Conservation (phyloP, 92 coral and sea anemone genomes). For the Epizoanthus scotinus region DNA sequence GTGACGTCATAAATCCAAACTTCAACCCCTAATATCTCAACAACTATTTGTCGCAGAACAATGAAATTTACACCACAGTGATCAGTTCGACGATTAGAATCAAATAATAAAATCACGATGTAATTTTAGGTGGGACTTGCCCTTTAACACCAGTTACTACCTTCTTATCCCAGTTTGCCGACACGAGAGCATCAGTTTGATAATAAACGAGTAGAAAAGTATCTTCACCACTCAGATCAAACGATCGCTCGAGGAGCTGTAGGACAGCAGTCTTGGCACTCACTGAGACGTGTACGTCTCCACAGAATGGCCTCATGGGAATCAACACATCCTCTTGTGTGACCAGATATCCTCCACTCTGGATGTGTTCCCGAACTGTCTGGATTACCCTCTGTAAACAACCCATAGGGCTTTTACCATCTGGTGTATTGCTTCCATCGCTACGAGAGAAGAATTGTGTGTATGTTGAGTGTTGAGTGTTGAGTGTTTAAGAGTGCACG, state of each 20-base stretch:
- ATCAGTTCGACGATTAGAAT: no score
- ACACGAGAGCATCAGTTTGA: constrained; percentile 91
- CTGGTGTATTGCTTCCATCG: constrained; percentile 7
- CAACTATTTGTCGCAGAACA: no score
- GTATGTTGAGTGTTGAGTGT: no score
- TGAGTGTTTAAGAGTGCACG: no score
- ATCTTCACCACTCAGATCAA: constrained; percentile 92
- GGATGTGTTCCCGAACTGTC: constrained; percentile 61
- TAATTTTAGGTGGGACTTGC: no score
- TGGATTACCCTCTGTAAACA: constrained; percentile 59
- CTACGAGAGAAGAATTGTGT: constrained; percentile 18
- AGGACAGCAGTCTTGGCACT: constrained; percentile 77
- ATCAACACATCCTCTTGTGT: constrained; percentile 84
- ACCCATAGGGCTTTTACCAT: constrained; percentile 44
- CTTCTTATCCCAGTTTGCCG: constrained; percentile 81
- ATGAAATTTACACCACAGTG: no score
- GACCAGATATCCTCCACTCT: constrained; percentile 64
- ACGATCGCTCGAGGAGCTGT: constrained; percentile 68
- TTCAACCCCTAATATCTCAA: no score
- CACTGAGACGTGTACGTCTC: constrained; percentile 80
- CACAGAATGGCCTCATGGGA: constrained; percentile 85
- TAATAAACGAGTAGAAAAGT: constrained; percentile 76
- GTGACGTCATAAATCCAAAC: no score
- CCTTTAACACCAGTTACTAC: constrained; percentile 47
- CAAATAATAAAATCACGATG: no score